These are phyloP conservation scores for Phengaris alcon DNA, from an alignment of 2,888 invertebrate genomes.

Conservation along the genomic window DNA sequence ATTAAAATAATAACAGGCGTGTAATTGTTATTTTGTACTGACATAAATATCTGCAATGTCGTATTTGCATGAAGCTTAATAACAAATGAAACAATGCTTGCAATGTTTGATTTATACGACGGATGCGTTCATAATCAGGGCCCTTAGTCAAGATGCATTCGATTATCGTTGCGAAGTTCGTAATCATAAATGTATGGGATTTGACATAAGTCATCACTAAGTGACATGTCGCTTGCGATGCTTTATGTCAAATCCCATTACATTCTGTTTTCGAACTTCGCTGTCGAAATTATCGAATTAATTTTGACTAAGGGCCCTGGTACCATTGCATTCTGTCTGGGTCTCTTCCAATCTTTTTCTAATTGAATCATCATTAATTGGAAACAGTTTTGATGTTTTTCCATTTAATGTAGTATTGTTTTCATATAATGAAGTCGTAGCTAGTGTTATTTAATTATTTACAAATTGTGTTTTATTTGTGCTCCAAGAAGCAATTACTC, in stretches of 20 bases:
- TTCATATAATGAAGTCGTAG: background rate
- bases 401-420: background rate
- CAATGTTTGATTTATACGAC: background rate
- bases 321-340: background rate
- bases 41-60: too few species aligned
- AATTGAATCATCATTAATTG: slow-evolving; percentile 6
- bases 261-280: too few species aligned
- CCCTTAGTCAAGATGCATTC: too few species aligned
- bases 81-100: background rate
- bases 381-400: slow-evolving; percentile 4
- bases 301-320: too few species aligned
- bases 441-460: slow-evolving; percentile 22
- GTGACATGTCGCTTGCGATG: too few species aligned
- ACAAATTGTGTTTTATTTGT: slow-evolving; percentile 21
- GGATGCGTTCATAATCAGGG: background rate
- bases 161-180: too few species aligned
- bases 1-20: too few species aligned
- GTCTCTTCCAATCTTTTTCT: background rate
- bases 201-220: too few species aligned
- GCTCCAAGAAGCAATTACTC: slow-evolving; percentile 15
- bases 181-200: too few species aligned
- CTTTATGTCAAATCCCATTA: too few species aligned
- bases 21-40: too few species aligned
- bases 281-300: too few species aligned
- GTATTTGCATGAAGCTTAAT: background rate